Conservation (phyloP, 2,888 invertebrate genomes). For the Apamea sordens region DNA sequence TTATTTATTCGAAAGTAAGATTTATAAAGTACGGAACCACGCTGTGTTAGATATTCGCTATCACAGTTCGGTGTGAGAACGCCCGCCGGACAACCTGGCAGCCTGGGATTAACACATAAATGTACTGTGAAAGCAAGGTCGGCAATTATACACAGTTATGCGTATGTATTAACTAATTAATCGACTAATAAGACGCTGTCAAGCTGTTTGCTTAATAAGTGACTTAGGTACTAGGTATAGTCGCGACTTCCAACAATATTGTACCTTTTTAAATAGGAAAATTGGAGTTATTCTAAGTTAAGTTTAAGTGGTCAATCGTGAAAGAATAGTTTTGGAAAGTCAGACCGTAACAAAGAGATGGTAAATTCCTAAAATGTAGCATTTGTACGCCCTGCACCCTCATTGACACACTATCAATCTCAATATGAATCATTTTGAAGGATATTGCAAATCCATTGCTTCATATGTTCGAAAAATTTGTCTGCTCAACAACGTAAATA, state of each 20-base stretch:
- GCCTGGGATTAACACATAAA: conserved; percentile 61
- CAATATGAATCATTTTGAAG: no score
- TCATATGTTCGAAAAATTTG: no score
- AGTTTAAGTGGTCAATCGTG: background rate
- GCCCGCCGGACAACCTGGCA: conserved; percentile 36
- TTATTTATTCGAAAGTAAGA: conserved; percentile 71
- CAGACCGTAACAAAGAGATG: background rate
- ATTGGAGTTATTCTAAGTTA: background rate
- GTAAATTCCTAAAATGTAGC: background rate
- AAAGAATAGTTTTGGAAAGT: background rate
- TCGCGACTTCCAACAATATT: background rate
- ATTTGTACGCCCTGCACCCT: no score
- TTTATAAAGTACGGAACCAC: conserved; percentile 69
- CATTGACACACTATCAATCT: no score
- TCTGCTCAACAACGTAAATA: no score
- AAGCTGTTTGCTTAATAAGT: conserved; percentile 28
- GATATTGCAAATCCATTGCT: no score
- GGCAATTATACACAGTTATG: conserved; percentile 45
- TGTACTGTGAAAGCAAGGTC: conserved; percentile 58
- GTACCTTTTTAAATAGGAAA: background rate
- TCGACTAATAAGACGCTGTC: conserved; percentile 36
- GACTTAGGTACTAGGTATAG: background rate
- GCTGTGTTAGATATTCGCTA: conserved; percentile 67
- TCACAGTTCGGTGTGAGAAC: conserved; percentile 59
- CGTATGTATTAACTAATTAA: conserved; percentile 55